Conservation (phyloP, 2,888 invertebrate genomes). For the Spatulosminthurus flaviceps region DNA sequence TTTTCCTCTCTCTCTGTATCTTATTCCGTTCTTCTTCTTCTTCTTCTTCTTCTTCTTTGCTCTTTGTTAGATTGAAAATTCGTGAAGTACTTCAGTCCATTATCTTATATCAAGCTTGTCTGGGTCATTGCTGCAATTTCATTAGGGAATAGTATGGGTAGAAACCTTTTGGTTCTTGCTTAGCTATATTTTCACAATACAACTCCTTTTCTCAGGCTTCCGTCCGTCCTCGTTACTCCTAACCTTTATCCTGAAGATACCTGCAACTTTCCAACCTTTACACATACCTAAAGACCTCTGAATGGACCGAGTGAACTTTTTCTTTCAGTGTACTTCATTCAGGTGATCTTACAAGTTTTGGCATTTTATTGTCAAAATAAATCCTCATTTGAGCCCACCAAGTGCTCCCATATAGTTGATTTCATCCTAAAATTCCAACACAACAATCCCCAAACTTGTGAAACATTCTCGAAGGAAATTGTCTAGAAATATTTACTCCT, state of each 20-base stretch:
- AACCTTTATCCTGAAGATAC: neutral
- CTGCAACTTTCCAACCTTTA: neutral
- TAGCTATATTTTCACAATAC: neutral
- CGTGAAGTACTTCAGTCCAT: neutral
- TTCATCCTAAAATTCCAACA: too few relatives aligned
- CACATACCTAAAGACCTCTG: neutral
- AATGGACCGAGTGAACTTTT: too few relatives aligned
- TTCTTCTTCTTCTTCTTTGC: neutral
- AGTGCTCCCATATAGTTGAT: too few relatives aligned
- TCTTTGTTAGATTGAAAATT: slow-evolving; percentile 6
- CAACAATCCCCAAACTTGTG: too few relatives aligned
- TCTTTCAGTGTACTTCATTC: too few relatives aligned
- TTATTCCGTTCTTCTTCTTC: too few relatives aligned
- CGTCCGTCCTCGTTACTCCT: neutral
- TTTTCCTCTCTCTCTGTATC: neutral
- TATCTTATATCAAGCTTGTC: slow-evolving; percentile 9
- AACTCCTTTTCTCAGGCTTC: neutral
- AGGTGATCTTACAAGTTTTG: too few relatives aligned
- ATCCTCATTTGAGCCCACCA: too few relatives aligned
- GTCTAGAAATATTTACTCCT: too few relatives aligned
- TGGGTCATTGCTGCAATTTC: slow-evolving; percentile 12
- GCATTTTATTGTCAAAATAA: too few relatives aligned
- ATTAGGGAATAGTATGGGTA: neutral
- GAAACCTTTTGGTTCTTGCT: neutral
- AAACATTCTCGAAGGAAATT: too few relatives aligned